Evolutionary conservation across 2,113 vertebrate genomes (phyloP), one percentile per base, ranked within the genome.

Genomic region (Saccopteryx bilineata): DNA sequence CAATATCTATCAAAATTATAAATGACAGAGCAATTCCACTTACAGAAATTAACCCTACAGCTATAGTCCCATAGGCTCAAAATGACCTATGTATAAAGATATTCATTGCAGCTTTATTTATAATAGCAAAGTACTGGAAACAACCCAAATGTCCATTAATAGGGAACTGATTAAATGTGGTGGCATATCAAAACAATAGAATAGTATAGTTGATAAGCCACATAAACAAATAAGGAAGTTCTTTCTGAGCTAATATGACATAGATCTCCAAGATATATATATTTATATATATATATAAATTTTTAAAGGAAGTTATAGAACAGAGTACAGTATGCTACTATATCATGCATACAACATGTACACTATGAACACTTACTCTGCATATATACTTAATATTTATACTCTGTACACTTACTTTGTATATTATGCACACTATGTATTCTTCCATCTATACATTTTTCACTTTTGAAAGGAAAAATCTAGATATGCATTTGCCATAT

Each of bases 101-200:
- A 86, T 63, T 91, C 48, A 13, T 48, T 94, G n/a, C 48, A 82
- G 46, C 31, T 69, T 86, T 93, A 58, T 80, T 92, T 66, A 50
- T 88, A 87, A 79, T 60, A 88, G 33, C 56, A 79, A 93, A 96
- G 87, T 52, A 83, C 80, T 95, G 90, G 88, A 96, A 97, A 97
- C 23, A 94, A 90, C 71, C 85, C 82, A 94, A 84, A 72, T 81
- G 61, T 48, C 85, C 82, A 26, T 63, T 23, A 87, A 39, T 52
- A 65, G 75, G 80, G 85, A 96, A 96, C 65, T 66, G 71, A 50
- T 76, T 85, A 80, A 95, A 78, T 60, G 26, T 74, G 19, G 4
- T 3, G 2, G 17, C 19, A 39, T 23, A 60, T 48, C 39, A 61
- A 92, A 94, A 90, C 48, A 65, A 65, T 19, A 83, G 76, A 95